A percentile compares a stretch with the other conserved stretches of the same genome.
Conservation (phyloP, 2,797 vertebrate species). For the Sebastes jordani region DNA sequence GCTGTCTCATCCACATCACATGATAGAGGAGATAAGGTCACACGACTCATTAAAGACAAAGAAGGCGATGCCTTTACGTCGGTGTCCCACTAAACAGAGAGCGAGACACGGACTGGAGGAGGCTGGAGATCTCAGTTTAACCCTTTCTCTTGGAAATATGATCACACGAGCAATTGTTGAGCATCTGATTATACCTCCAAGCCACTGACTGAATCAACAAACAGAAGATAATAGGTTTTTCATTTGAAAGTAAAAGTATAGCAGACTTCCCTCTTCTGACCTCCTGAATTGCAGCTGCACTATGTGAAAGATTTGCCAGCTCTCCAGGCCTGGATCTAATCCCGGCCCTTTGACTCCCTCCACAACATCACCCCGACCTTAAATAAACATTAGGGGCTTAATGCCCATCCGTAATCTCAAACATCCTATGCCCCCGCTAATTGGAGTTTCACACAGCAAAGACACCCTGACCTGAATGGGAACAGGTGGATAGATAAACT, state of each 20-base stretch:
- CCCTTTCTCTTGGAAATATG: slow-evolving; percentile 3
- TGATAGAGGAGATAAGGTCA: slow-evolving; percentile 56
- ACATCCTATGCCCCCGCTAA: slow-evolving; percentile 65
- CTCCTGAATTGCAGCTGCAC: not conserved
- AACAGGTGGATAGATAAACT: slow-evolving; percentile 73
- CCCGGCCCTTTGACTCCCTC: slow-evolving; percentile 57
- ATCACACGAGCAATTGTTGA: not conserved
- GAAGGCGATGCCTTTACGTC: slow-evolving; percentile 22
- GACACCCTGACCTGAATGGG: slow-evolving; percentile 57
- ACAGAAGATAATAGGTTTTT: not conserved
- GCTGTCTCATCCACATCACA: slow-evolving; percentile 67
- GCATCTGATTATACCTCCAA: not conserved
- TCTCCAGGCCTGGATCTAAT: slow-evolving; percentile 44
- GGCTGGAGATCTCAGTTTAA: not conserved
- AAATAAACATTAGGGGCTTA: slow-evolving; percentile 78
- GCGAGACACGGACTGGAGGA: not conserved
- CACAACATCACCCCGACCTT: slow-evolving; percentile 57
- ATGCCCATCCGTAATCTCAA: slow-evolving; percentile 71
- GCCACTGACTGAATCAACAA: not conserved
- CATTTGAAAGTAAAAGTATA: not conserved
- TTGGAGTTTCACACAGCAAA: slow-evolving; percentile 69
- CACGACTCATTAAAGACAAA: slow-evolving; percentile 51
- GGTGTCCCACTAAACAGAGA: slow-evolving; percentile 14
- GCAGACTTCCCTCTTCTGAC: slow-evolving; percentile 1
- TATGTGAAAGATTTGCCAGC: not conserved